Evolutionary conservation across 2,797 vertebrate species (phyloP), one percentile per base, ranked within the genome.

Genomic region (Sebastes kiyomatsui): DNA sequence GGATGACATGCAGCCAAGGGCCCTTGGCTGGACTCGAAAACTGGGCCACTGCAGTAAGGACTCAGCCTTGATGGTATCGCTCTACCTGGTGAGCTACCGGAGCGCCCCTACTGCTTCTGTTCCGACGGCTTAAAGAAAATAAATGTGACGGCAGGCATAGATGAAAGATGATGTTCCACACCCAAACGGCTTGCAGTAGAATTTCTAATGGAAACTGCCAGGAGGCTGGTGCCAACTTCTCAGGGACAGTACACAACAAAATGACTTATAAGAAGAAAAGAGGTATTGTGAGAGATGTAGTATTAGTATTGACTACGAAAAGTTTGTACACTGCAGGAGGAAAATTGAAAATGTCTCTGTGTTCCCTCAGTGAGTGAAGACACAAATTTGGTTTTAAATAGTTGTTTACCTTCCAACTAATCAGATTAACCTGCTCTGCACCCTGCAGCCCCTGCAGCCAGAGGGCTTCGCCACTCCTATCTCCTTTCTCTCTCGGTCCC

Each of bases 391-490:
- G 3, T 77, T 8, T 62, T 20, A 14, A 58, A 52, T 35, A 25
- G 30, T 75, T 11, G 6, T 79, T 67, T 54, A 32, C 5, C 22
- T 1, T 28, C 30, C 3, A 52, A 33, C 2, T 62, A 11, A 35
- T 83, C 38, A 46, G 38, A 77, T 72, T 56, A 77, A 76, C 23
- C 30, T 76, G 60, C 25, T 67, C 22, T 67, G 66, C 38, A 3
- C 42, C n/a, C 60, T 8, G 1, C 35, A 59, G 78, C 16, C 23
- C 23, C 32, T 66, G 60, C 23, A 55, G 81, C 73, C 75, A 49
- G 33, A 86, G 72, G 71, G 61, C 65, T 59, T 77, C 72, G 68
- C 77, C 84, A 74, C 82, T 82, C 87, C 72, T 35, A 14, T 35
- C 65, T 70, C 25, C 18, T 69, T 22, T 56, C 61, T 69, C 25